phyloP scores from a whole-genome alignment of 2,797 vertebrate species.

The Phalanger gymnotis region DNA sequence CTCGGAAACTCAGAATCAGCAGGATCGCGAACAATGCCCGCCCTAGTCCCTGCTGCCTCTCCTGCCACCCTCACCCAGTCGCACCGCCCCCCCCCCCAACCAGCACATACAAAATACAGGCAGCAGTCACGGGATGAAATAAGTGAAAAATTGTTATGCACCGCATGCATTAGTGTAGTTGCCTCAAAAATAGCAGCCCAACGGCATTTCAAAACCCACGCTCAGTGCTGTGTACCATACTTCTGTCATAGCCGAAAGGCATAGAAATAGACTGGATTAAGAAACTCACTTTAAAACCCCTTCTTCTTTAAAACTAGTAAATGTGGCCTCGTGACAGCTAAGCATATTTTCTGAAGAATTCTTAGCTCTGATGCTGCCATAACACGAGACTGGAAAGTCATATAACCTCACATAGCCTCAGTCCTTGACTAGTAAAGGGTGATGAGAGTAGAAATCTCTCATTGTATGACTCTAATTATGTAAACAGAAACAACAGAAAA shows the following conservation, averaged over 20 bases:
- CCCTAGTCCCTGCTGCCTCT: not conserved
- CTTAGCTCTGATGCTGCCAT: not conserved
- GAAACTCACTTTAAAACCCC: slow-evolving; percentile 26
- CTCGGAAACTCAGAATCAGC: slow-evolving; percentile 30
- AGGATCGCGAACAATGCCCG: slow-evolving; percentile 7
- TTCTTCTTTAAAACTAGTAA: slow-evolving; percentile 50
- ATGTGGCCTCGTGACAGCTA: slow-evolving; percentile 20
- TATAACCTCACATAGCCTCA: not conserved
- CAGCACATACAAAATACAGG: slow-evolving; percentile 18
- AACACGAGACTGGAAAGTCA: not conserved
- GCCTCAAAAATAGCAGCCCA: slow-evolving; percentile 38
- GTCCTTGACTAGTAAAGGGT: not conserved
- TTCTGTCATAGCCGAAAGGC: slow-evolving; percentile 52
- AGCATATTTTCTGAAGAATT: not conserved
- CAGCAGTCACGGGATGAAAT: slow-evolving; percentile 9
- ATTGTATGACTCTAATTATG: not conserved
- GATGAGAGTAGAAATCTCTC: not conserved
- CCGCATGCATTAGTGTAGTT: slow-evolving; percentile 18
- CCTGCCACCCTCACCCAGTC: not conserved
- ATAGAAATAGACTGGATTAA: slow-evolving; percentile 54
- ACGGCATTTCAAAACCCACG: slow-evolving; percentile 33
- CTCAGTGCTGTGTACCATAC: not conserved
- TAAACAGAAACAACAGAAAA: not conserved
- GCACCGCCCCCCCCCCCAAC: not conserved
- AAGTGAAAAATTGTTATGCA: not conserved